These are phyloP conservation scores for Cheilosia impressa DNA, from an alignment of 2,888 invertebrate species.

Conservation along the genomic window DNA sequence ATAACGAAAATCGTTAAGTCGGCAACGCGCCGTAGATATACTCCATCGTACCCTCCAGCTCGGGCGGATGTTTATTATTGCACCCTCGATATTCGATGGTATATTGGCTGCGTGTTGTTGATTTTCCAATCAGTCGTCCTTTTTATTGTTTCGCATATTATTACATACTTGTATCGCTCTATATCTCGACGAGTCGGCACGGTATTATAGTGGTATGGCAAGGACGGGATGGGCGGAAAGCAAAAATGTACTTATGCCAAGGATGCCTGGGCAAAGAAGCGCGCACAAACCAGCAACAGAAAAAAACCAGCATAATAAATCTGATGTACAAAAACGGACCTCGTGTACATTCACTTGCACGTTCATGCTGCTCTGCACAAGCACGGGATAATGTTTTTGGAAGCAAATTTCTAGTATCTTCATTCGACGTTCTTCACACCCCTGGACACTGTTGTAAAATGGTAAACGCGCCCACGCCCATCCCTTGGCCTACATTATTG, in stretches of 20 bases:
- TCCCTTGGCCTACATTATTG: constrained; percentile 6
- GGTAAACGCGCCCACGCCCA: not conserved
- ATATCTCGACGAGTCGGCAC: not conserved
- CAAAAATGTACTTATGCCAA: not conserved
- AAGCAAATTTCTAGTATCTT: constrained; percentile 30
- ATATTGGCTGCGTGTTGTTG: constrained; percentile 49
- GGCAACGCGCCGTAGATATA: not conserved
- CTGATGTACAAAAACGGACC: constrained; percentile 46
- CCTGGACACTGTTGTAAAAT: not conserved
- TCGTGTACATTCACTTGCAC: constrained; percentile 50
- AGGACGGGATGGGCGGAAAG: not conserved
- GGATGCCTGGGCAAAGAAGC: not conserved
- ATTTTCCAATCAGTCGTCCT: constrained; percentile 56
- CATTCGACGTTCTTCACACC: constrained; percentile 7
- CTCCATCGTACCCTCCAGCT: not conserved
- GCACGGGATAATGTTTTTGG: constrained; percentile 28
- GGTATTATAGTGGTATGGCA: not conserved
- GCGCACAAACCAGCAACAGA: not conserved
- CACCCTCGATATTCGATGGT: constrained; percentile 17
- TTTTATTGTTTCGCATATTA: constrained; percentile 53
- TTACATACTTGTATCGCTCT: constrained; percentile 22
- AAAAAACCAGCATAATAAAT: constrained; percentile 38
- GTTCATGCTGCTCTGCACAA: constrained; percentile 31
- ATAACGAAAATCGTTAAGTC: constrained; percentile 44
- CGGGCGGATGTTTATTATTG: constrained; percentile 49